These are phyloP conservation scores for Grapholita molesta DNA, from an alignment of 1,140 invertebrate genomes.

Conservation along the genomic window DNA sequence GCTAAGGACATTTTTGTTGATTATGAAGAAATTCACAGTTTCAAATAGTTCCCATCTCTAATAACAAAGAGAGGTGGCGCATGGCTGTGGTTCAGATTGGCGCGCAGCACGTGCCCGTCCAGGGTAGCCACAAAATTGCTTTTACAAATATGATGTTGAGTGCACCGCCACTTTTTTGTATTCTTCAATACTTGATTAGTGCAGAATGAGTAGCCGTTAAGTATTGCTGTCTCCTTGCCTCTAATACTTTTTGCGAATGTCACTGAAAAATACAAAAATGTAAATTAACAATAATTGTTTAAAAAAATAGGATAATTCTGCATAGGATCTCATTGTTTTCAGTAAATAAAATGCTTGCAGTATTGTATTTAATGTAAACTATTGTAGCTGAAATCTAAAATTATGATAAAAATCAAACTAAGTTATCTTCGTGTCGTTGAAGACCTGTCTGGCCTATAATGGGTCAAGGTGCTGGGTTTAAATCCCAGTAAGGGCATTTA, in stretches of 20 bases:
- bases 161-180: slow-evolving; percentile 39
- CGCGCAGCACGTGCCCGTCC: slow-evolving; percentile 32
- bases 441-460: too few species aligned
- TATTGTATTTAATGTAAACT: too few species aligned
- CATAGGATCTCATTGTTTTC: too few species aligned
- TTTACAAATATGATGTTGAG: slow-evolving; percentile 45
- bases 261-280: not conserved
- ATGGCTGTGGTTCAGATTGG: slow-evolving; percentile 38
- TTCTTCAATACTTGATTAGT: not conserved
- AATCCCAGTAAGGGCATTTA: too few species aligned
- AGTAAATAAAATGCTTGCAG: too few species aligned
- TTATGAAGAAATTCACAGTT: not conserved
- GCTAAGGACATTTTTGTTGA: too few species aligned
- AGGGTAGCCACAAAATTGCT: slow-evolving; percentile 38
- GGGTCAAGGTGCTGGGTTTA: too few species aligned
- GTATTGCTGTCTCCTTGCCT: slow-evolving; percentile 27
- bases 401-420: too few species aligned
- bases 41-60: slow-evolving; percentile 17
- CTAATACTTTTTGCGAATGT: slow-evolving; percentile 8
- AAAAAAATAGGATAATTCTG: too few species aligned
- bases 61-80: slow-evolving; percentile 23
- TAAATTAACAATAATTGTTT: too few species aligned
- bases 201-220: not conserved
- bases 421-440: too few species aligned
- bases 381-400: too few species aligned